These are phyloP conservation scores for Loxodonta africana DNA, from an alignment of 2,113 vertebrate genomes.

Conservation along the genomic window DNA sequence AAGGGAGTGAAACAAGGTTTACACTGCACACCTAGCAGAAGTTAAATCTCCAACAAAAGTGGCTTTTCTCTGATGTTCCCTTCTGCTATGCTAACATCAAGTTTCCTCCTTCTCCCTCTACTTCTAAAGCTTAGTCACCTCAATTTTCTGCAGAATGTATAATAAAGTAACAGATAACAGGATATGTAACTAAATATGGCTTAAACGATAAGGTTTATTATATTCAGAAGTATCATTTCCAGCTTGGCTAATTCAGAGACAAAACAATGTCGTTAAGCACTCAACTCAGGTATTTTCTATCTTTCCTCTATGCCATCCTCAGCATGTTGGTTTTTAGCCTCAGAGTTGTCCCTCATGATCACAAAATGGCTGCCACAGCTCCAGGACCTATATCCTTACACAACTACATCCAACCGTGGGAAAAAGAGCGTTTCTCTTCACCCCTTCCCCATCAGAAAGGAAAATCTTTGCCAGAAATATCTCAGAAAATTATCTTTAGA, in stretches of 20 bases:
- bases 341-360: background rate
- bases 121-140: background rate
- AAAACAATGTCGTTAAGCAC: background rate
- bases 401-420: background rate
- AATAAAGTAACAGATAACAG: background rate
- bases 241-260: background rate
- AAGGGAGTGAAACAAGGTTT: background rate
- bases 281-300: background rate
- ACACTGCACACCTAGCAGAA: background rate
- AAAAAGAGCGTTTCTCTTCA: background rate
- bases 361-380: background rate
- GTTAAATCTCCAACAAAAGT: background rate
- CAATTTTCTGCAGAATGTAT: constrained; percentile 1
- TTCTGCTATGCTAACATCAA: background rate
- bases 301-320: background rate
- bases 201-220: background rate
- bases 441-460: background rate
- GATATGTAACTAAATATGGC: background rate
- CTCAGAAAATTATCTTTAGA: background rate
- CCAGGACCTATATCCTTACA: background rate
- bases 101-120: background rate
- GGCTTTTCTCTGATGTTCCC: background rate
- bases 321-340: background rate
- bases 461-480: constrained; percentile 10
- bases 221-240: background rate